These are phyloP conservation scores for Scopus umbretta DNA, from an alignment of 2,113 vertebrate genomes.

Conservation along the genomic window DNA sequence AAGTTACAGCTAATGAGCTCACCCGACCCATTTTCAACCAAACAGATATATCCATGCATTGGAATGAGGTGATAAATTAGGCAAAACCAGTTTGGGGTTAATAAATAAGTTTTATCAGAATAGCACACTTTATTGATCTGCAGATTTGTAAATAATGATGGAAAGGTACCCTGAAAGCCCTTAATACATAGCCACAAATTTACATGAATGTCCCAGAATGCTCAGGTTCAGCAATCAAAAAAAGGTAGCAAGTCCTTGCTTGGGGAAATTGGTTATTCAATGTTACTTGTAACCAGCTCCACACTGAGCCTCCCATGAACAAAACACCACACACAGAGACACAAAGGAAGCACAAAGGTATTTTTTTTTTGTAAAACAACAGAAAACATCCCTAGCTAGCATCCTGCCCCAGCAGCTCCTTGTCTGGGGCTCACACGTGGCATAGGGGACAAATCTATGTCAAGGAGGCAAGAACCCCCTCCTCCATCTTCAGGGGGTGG, in stretches of 20 bases:
- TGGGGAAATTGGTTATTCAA: background rate
- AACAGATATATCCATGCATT: background rate
- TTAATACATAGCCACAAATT: background rate
- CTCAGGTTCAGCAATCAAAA: background rate
- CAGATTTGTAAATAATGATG: background rate
- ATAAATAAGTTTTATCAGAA: background rate
- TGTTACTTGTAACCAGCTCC: background rate
- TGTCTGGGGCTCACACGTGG: fast-evolving
- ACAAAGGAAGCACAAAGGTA: background rate
- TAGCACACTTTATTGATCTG: background rate
- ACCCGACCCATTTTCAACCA: background rate
- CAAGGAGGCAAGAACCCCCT: background rate
- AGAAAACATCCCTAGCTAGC: background rate
- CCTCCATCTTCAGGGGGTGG: too few species aligned
- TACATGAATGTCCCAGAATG: background rate
- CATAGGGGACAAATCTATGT: background rate
- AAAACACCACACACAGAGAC: fast-evolving
- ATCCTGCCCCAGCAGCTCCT: background rate
- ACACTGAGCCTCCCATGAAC: background rate
- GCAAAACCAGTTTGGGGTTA: background rate
- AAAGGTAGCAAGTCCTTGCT: background rate
- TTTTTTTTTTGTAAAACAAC: background rate
- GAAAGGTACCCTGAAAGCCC: background rate
- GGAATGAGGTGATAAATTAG: background rate
- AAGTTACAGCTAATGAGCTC: background rate